A percentile compares a stretch with the other conserved stretches of the same genome.
phyloP scores from a whole-genome alignment of 2,797 vertebrate species.

The Peromyscus melanophrys region DNA sequence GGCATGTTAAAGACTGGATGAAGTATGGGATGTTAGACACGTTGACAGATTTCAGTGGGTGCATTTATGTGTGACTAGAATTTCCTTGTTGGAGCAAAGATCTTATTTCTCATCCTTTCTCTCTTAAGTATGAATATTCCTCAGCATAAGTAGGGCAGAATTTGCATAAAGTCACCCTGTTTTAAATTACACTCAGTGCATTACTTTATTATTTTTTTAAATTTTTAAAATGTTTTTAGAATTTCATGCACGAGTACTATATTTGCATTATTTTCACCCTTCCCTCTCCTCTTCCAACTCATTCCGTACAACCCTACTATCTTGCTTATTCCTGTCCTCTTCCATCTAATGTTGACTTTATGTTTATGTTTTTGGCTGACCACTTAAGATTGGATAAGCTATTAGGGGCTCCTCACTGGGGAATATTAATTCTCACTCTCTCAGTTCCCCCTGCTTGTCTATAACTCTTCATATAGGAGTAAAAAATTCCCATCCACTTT shows the following conservation, averaged over 20 bases:
- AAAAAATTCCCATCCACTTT: neutral
- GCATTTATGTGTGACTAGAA: neutral
- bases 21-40: neutral
- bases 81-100: neutral
- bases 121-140: neutral
- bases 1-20: neutral
- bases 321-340: neutral
- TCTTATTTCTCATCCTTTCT: neutral
- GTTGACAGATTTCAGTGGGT: neutral
- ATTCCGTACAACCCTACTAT: no score
- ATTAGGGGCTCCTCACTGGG: neutral
- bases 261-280: neutral
- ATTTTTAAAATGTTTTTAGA: neutral
- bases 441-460: neutral
- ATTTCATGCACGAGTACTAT: neutral
- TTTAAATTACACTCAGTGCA: neutral
- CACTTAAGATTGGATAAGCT: neutral
- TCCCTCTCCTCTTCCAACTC: neutral
- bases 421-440: neutral
- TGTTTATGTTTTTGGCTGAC: neutral
- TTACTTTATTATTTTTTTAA: neutral
- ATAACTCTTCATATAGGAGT: neutral
- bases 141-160: neutral
- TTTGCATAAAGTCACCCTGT: neutral
- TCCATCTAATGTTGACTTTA: neutral